These are phyloP conservation scores for Imbricaverruca yamaguchii DNA, from an alignment of 2,888 invertebrate genomes.

Conservation along the genomic window DNA sequence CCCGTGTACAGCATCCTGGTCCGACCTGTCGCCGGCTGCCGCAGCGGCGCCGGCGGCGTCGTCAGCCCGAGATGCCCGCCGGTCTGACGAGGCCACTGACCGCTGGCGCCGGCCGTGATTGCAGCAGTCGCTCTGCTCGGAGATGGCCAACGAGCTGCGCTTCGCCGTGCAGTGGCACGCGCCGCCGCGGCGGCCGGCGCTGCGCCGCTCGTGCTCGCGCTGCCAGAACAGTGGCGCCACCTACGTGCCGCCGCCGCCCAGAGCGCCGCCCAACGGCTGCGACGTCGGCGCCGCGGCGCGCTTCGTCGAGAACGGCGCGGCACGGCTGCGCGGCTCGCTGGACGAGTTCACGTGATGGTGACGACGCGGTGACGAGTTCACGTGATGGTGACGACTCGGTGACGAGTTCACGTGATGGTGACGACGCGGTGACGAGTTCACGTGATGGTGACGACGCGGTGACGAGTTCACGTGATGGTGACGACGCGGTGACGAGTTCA, in stretches of 20 bases:
- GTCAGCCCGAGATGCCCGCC: too few species aligned
- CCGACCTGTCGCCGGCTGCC: too few species aligned
- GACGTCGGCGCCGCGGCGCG: neutral
- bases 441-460: neutral
- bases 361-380: too few species aligned
- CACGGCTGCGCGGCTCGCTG: neutral
- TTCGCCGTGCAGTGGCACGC: slow-evolving; percentile 84
- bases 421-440: neutral
- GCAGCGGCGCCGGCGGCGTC: too few species aligned
- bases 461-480: too few species aligned
- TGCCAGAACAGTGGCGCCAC: slow-evolving; percentile 45
- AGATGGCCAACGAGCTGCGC: slow-evolving; percentile 85
- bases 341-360: neutral
- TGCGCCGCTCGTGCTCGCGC: slow-evolving; percentile 65
- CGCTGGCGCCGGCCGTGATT: slow-evolving; percentile 32
- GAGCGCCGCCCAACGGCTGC: slow-evolving; percentile 24
- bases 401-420: too few species aligned
- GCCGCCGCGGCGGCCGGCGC: slow-evolving; percentile 69
- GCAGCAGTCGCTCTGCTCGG: slow-evolving; percentile 79
- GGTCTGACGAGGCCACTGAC: too few species aligned
- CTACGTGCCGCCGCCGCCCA: slow-evolving; percentile 29
- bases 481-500: neutral
- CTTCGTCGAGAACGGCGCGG: slow-evolving; percentile 1
- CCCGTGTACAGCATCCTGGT: too few species aligned
- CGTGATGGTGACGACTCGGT: too few species aligned